These are phyloP conservation scores for Athene cunicularia DNA, from an alignment of 2,113 vertebrate genomes.

Conservation along the genomic window DNA sequence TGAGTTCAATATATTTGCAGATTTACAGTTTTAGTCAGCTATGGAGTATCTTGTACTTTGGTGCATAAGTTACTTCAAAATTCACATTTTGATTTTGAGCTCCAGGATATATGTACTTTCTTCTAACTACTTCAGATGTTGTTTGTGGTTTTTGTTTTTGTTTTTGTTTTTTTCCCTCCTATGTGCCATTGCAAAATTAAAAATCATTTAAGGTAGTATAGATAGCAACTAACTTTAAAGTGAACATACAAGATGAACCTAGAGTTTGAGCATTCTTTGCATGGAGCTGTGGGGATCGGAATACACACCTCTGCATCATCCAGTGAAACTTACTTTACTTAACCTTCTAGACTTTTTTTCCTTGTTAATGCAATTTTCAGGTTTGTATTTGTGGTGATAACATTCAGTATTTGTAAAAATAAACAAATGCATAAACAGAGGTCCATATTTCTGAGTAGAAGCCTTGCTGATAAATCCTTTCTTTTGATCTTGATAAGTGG, in stretches of 20 bases:
- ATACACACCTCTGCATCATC: not conserved
- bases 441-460: not conserved
- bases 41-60: not conserved
- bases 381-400: not conserved
- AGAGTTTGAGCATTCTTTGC: not conserved
- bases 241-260: not conserved
- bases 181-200: not conserved
- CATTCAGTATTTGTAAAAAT: not conserved
- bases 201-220: not conserved
- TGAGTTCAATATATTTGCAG: not conserved
- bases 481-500: not conserved
- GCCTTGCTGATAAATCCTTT: not conserved
- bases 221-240: not conserved
- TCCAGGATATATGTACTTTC: not conserved
- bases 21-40: not conserved
- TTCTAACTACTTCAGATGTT: not conserved
- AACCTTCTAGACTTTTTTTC: not conserved
- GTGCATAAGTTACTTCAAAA: not conserved
- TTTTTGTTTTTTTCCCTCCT: too few species aligned
- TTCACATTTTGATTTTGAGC: not conserved
- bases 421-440: not conserved
- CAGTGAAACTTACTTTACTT: not conserved
- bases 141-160: accelerated
- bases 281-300: not conserved
- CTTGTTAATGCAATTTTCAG: not conserved